Evolutionary conservation across 2,113 vertebrate species (phyloP).

Genomic region (Reinhardtius hippoglossoides): DNA sequence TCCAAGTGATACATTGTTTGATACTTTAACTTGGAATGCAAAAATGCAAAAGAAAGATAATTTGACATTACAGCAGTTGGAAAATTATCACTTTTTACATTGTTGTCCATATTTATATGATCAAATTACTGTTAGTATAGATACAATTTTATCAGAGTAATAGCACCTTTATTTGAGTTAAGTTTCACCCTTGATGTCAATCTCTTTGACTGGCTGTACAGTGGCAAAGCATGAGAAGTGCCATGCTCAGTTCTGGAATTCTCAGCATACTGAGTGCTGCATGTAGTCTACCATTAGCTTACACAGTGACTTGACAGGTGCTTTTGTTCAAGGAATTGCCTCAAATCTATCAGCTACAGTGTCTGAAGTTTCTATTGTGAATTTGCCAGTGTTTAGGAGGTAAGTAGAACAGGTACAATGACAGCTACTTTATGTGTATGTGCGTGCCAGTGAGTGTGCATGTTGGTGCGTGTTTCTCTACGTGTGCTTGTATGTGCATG

Average conservation of each 20-base stretch:
- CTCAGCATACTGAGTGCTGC: not conserved
- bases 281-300: slow-evolving; percentile 73
- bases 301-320: slow-evolving; percentile 61
- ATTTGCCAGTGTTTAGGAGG: slow-evolving; percentile 52
- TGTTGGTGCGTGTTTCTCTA: slow-evolving; percentile 16
- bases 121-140: not conserved
- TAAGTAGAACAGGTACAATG: slow-evolving; percentile 38
- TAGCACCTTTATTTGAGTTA: not conserved
- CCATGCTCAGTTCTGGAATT: slow-evolving; percentile 41
- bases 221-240: slow-evolving; percentile 32
- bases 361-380: slow-evolving; percentile 70
- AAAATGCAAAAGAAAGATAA: not conserved
- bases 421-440: slow-evolving; percentile 34
- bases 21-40: not conserved
- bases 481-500: slow-evolving; percentile 43
- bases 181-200: slow-evolving; percentile 6
- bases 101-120: not conserved
- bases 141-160: not conserved
- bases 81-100: not conserved
- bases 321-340: slow-evolving; percentile 75
- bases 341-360: slow-evolving; percentile 62
- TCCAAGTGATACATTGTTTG: not conserved
- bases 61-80: not conserved
- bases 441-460: not conserved
- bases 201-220: slow-evolving; percentile 23